Percentiles rank a stretch among this genome's conserved stretches.
phyloP scores from a whole-genome alignment of 2,797 vertebrate species.

The Ficedula albicollis region DNA sequence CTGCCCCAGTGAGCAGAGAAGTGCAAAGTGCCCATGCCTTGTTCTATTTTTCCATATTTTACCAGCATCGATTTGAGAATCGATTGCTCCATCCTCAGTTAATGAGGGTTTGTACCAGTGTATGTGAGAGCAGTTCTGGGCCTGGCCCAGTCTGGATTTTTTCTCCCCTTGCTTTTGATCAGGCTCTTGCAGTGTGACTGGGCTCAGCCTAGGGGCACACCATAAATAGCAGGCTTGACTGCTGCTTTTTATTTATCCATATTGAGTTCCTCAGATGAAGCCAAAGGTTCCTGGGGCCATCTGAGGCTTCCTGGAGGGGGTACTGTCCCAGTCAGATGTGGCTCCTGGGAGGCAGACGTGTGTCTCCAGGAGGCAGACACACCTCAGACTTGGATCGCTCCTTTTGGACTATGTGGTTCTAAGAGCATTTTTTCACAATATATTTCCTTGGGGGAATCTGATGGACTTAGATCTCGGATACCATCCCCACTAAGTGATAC shows the following conservation, averaged over 20 bases:
- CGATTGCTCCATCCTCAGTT: background rate
- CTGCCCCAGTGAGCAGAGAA: rapidly evolving
- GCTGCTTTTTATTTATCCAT: slow-evolving; percentile 61
- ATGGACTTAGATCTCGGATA: slow-evolving; percentile 63
- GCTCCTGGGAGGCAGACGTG: slow-evolving; percentile 53
- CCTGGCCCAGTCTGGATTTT: background rate
- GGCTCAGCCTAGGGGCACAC: background rate
- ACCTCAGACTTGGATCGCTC: background rate
- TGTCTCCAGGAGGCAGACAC: background rate
- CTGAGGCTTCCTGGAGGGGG: slow-evolving; percentile 36
- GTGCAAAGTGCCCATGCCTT: background rate
- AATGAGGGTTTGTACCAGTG: background rate
- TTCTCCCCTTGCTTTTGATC: background rate
- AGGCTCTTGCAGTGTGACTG: background rate
- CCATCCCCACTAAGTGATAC: slow-evolving; percentile 64
- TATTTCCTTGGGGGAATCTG: slow-evolving; percentile 63
- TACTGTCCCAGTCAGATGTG: slow-evolving; percentile 44
- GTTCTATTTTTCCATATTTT: background rate
- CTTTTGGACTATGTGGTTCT: slow-evolving; percentile 38
- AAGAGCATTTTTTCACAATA: slow-evolving; percentile 56
- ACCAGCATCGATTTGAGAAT: background rate
- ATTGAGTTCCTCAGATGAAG: slow-evolving; percentile 60
- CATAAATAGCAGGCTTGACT: background rate
- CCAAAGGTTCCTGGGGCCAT: slow-evolving; percentile 66
- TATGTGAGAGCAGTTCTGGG: background rate